A percentile compares a stretch with the other conserved stretches of the same genome.
Conservation (phyloP, 2,113 vertebrate species). For the Mormyrus iriodes region DNA sequence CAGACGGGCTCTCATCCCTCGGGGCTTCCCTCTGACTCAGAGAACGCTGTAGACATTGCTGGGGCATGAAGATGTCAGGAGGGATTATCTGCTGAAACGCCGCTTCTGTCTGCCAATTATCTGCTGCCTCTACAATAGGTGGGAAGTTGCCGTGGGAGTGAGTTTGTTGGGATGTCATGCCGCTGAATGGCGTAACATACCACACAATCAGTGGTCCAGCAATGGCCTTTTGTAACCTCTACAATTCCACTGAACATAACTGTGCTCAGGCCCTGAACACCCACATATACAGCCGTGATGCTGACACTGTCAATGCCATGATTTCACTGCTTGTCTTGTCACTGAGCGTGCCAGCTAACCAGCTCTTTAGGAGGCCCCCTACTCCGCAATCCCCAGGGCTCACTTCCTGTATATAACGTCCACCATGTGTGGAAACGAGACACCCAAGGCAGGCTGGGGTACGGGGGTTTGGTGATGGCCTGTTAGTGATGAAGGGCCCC, state of each 20-base stretch:
- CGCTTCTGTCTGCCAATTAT: neutral
- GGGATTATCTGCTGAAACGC: neutral
- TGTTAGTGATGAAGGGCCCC: constrained; percentile 48
- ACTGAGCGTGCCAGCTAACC: neutral
- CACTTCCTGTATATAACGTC: constrained; percentile 36
- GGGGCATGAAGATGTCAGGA: neutral
- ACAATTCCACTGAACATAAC: neutral
- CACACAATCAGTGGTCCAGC: neutral
- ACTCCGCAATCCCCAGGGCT: neutral
- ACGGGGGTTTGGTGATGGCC: constrained; percentile 34
- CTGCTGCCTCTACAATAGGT: neutral
- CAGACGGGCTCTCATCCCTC: neutral
- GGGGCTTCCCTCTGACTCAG: neutral
- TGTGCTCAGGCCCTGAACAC: neutral
- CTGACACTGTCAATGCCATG: neutral
- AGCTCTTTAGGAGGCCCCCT: neutral
- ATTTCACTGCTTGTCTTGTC: neutral
- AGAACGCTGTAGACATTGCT: neutral
- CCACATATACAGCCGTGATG: neutral
- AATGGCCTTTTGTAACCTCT: neutral
- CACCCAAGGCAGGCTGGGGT: constrained; percentile 37
- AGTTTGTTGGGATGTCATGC: neutral
- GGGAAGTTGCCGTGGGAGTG: neutral
- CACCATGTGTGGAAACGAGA: constrained; percentile 57
- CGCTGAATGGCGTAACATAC: neutral